Evolutionary conservation across 2,888 invertebrate genomes (phyloP).

Genomic region (Cenopis cana): DNA sequence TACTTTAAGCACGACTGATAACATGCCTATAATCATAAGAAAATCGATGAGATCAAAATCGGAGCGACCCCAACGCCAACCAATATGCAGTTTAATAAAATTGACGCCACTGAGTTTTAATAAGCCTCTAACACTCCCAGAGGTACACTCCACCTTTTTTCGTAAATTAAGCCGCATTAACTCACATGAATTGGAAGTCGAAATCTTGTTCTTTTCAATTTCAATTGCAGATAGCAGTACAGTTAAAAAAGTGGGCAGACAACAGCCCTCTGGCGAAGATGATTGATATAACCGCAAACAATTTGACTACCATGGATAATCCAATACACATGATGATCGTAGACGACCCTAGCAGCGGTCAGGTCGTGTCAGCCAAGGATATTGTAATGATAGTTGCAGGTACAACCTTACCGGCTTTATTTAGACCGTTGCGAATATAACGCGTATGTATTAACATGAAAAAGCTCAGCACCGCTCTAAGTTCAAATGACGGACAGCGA

Average conservation of each 20-base stretch:
- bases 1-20: background rate
- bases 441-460: background rate
- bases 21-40: background rate
- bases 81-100: slow-evolving; percentile 65
- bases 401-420: slow-evolving; percentile 49
- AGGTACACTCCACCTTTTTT: slow-evolving; percentile 56
- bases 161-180: background rate
- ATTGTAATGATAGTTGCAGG: slow-evolving; percentile 79
- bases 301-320: slow-evolving; percentile 77
- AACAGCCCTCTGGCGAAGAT: slow-evolving; percentile 73
- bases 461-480: background rate
- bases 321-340: slow-evolving; percentile 78
- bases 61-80: slow-evolving; percentile 45
- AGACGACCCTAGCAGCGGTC: slow-evolving; percentile 78
- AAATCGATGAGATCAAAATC: background rate
- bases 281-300: slow-evolving; percentile 73
- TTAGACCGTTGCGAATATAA: background rate
- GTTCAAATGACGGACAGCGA: background rate
- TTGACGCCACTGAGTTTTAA: slow-evolving; percentile 67
- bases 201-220: no score
- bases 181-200: background rate
- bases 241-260: slow-evolving; percentile 73
- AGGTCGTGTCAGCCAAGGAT: slow-evolving; percentile 72
- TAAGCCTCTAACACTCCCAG: slow-evolving; percentile 68
- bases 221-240: slow-evolving; percentile 64